Conservation (phyloP, 2,888 invertebrate genomes). For the Caenorhabditis imperialis region DNA sequence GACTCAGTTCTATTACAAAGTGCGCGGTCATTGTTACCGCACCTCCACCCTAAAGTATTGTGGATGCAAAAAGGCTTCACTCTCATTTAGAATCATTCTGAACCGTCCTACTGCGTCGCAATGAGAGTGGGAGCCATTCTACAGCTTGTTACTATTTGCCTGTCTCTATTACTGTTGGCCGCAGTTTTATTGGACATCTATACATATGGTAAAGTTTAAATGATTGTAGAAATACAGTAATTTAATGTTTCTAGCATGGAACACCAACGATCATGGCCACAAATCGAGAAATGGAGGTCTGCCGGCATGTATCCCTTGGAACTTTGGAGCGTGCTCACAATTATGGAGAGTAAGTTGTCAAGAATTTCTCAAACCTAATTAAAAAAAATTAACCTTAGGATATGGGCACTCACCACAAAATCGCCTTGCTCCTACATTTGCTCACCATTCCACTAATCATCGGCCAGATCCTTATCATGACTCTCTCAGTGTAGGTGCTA, state of each 20-base stretch:
- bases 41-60: slow-evolving; percentile 12
- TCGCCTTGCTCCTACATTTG: slow-evolving; percentile 4
- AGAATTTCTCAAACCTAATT: background rate
- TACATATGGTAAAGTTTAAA: slow-evolving; percentile 19
- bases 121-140: slow-evolving; percentile 1
- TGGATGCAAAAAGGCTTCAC: too few relatives aligned
- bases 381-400: background rate
- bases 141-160: slow-evolving; percentile 7
- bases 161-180: slow-evolving; percentile 4
- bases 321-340: background rate
- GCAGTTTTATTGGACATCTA: slow-evolving; percentile 19
- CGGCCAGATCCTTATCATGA: slow-evolving; percentile 13
- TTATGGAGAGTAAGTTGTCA: slow-evolving; percentile 30
- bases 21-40: slow-evolving; percentile 40
- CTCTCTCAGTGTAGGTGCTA: slow-evolving; percentile 24
- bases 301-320: slow-evolving; percentile 19
- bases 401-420: slow-evolving; percentile 8
- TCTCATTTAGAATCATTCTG: too few relatives aligned
- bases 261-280: background rate
- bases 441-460: slow-evolving; percentile 19
- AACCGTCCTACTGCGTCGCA: too few relatives aligned
- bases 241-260: slow-evolving; percentile 24
- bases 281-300: background rate
- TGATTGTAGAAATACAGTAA: background rate
- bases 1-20: slow-evolving; percentile 44